phyloP scores from a whole-genome alignment of 2,888 invertebrate species.

The Drosophila limbata region DNA sequence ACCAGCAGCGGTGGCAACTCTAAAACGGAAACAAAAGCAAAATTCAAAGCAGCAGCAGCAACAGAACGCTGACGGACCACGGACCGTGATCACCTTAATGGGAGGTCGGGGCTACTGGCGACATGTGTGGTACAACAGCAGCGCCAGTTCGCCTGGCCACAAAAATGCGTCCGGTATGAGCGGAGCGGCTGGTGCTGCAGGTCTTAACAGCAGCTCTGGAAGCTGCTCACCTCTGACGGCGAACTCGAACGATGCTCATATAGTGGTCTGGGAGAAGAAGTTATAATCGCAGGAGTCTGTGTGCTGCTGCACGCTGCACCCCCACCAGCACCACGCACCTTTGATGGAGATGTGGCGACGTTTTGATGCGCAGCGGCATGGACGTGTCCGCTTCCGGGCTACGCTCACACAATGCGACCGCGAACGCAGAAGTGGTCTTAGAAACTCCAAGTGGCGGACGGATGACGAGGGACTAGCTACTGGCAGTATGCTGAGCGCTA shows the following conservation, averaged over 20 bases:
- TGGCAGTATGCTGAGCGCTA: slow-evolving; percentile 53
- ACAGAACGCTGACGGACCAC: slow-evolving; percentile 86
- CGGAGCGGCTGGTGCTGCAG: not conserved
- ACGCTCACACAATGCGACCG: slow-evolving; percentile 21
- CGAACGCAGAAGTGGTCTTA: slow-evolving; percentile 33
- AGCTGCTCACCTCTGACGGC: slow-evolving; percentile 86
- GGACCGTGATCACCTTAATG: slow-evolving; percentile 93
- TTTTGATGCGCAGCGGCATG: slow-evolving; percentile 61
- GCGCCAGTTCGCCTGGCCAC: slow-evolving; percentile 78
- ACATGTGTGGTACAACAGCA: slow-evolving; percentile 88
- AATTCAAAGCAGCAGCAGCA: slow-evolving; percentile 79
- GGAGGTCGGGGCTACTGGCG: slow-evolving; percentile 96
- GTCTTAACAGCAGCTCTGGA: slow-evolving; percentile 1
- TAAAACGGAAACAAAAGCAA: slow-evolving; percentile 84
- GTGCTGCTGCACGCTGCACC: slow-evolving; percentile 75
- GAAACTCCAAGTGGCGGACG: not conserved
- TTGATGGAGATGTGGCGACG: slow-evolving; percentile 51
- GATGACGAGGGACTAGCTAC: not conserved
- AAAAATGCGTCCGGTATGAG: slow-evolving; percentile 32
- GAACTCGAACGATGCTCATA: slow-evolving; percentile 94
- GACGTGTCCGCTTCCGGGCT: slow-evolving; percentile 77
- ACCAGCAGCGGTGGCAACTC: slow-evolving; percentile 79
- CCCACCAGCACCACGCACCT: slow-evolving; percentile 71
- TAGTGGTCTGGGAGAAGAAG: slow-evolving; percentile 96
- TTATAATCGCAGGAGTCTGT: slow-evolving; percentile 87